Evolutionary conservation across 2,113 vertebrate genomes (phyloP).

Genomic region (Fulica atra): DNA sequence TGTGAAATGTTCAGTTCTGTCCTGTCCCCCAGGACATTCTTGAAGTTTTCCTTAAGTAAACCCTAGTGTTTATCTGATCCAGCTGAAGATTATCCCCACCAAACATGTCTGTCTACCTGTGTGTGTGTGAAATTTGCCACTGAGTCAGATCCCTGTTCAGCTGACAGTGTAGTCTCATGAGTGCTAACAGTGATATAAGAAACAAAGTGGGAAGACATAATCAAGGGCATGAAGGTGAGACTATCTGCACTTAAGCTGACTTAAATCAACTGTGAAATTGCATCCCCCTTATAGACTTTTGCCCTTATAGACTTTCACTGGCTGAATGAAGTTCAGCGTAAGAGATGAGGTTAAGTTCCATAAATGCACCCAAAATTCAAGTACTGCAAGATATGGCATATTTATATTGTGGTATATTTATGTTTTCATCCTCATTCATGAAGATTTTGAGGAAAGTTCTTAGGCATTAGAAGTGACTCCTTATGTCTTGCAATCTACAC

Average conservation of each 20-base stretch:
- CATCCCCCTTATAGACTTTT: neutral
- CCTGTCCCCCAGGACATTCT: neutral
- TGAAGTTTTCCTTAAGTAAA: neutral
- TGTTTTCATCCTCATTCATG: neutral
- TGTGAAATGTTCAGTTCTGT: neutral
- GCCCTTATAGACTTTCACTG: neutral
- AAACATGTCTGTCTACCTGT: neutral
- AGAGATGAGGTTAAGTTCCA: neutral
- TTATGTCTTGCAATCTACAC: neutral
- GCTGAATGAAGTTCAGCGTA: neutral
- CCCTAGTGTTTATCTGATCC: neutral
- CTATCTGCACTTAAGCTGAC: neutral
- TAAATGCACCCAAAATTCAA: neutral
- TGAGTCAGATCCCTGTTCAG: neutral
- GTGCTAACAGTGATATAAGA: neutral
- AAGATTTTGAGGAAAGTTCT: neutral
- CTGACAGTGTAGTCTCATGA: neutral
- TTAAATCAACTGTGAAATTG: constrained; percentile 31
- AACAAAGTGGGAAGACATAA: neutral
- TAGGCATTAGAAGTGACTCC: neutral
- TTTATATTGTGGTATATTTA: neutral
- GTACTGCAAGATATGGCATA: neutral
- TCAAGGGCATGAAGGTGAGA: neutral
- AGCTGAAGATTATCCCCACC: neutral
- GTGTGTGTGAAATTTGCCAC: neutral